A percentile compares a stretch with the other conserved stretches of the same genome.
phyloP scores from a whole-genome alignment of 2,797 vertebrate species.

The Phataginus tetradactyla region DNA sequence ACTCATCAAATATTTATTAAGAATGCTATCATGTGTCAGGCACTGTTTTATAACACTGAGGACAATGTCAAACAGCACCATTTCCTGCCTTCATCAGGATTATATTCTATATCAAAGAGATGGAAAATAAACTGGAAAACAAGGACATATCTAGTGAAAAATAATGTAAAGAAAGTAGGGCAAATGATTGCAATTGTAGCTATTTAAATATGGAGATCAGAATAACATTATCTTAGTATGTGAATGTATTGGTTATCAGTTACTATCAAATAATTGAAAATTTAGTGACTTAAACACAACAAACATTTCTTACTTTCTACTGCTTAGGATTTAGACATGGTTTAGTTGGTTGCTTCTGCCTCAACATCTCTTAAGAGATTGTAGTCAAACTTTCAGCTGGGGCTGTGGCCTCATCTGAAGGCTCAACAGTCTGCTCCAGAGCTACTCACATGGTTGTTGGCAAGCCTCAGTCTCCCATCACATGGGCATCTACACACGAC shows the following conservation, averaged over 20 bases:
- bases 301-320: not conserved
- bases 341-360: not conserved
- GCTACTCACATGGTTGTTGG: not conserved
- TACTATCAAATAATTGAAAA: not conserved
- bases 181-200: not conserved
- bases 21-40: not conserved
- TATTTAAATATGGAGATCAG: not conserved
- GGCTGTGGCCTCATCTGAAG: not conserved
- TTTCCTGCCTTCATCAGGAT: not conserved
- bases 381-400: not conserved
- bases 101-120: not conserved
- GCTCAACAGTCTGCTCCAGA: not conserved
- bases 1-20: not conserved
- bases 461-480: not conserved
- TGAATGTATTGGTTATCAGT: not conserved
- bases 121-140: not conserved
- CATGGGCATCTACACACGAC: not conserved
- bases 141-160: not conserved
- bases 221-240: not conserved
- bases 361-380: not conserved
- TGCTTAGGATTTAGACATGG: not conserved
- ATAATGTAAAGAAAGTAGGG: not conserved
- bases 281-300: not conserved
- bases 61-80: not conserved
- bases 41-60: not conserved